Base-by-base conservation (phyloP, 2,888 invertebrate genomes). In the Trissonchulus latispiculum region DNA sequence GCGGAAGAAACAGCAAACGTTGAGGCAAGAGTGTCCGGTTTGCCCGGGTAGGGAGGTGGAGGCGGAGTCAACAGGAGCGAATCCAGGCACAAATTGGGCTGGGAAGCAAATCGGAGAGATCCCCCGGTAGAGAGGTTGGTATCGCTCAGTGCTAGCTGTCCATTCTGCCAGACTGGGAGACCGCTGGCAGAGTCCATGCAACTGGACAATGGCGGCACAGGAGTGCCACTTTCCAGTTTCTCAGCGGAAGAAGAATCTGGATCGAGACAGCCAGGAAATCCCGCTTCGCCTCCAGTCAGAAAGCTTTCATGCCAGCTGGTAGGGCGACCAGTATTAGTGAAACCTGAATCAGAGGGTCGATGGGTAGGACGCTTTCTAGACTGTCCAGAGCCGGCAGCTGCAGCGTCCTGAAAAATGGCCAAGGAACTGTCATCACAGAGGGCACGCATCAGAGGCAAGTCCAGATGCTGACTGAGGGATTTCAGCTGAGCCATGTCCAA, bases 361-460 rank as follows among this genome's bases (percentile, higher is more conserved):
- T 8, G 48, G 8, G 23, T 23, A 15, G 48, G 48, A 15, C 23
- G 8, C 48, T 8, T 8, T 48, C 8, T 23, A 8, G 48, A 48
- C 23, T 48, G 48, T 23, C 23, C 8, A 8, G 8, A 23, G 23
- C 8, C 48, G 48, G 48, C 48, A 8, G 48, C 48, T 23, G 8
- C 23, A 15, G 8, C 48, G 8, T 48, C 48, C 23, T 48, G 8
- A 48, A 15, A 48, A 23, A 23, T 48, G 48, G 48, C 48, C 48
- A 48, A 48, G 8, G 48, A 48, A 48, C 8, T 48, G 48, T 78
- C 78, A 35, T 76, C 74, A 64, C 76, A 75, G 61, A 78, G 73
- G 35, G 76, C 74, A 15, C 76, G 72, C 73, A 78, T 75, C 73
- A 78, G 71, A 8, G 78, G 78, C 72, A 77, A 77, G 59, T 78